A percentile compares a stretch with the other conserved stretches of the same genome.
phyloP scores from a whole-genome alignment of 1,140 invertebrate genomes.

The Drosophila subpulchrella region DNA sequence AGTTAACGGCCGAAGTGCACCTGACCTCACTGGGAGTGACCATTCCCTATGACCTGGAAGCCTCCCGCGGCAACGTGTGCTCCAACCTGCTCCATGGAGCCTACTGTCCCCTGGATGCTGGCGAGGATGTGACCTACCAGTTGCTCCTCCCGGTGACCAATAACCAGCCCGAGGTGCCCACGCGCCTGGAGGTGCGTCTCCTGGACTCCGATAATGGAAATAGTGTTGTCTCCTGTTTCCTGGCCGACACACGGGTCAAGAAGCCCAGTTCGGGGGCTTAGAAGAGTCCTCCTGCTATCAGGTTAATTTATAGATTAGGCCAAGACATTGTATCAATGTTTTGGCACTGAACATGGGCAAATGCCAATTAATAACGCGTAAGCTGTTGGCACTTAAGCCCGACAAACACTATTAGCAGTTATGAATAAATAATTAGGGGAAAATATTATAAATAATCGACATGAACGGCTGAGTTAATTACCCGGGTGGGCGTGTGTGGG shows the following conservation, averaged over 20 bases:
- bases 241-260: slow-evolving; percentile 65
- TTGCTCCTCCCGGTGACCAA: slow-evolving; percentile 51
- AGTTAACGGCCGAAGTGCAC: slow-evolving; percentile 53
- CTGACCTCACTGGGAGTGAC: slow-evolving; percentile 68
- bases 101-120: slow-evolving; percentile 73
- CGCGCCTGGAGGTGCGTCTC: slow-evolving; percentile 59
- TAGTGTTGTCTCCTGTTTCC: slow-evolving; percentile 60
- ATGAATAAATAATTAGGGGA: slow-evolving; percentile 78
- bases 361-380: slow-evolving; percentile 62
- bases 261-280: slow-evolving; percentile 29
- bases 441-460: slow-evolving; percentile 69
- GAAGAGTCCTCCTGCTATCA: neutral
- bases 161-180: slow-evolving; percentile 67
- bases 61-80: slow-evolving; percentile 61
- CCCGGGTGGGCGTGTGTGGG: slow-evolving; percentile 10
- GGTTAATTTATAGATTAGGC: slow-evolving; percentile 16
- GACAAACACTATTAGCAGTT: slow-evolving; percentile 72
- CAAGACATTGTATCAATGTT: slow-evolving; percentile 78
- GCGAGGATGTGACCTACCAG: slow-evolving; percentile 76
- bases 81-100: slow-evolving; percentile 65
- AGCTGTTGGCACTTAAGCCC: slow-evolving; percentile 29
- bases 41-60: slow-evolving; percentile 62
- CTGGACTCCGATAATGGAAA: slow-evolving; percentile 41
- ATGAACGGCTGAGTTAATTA: slow-evolving; percentile 69
- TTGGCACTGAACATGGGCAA: slow-evolving; percentile 4